Conservation (phyloP, 2,888 invertebrate genomes). For the Hermaeophaga mercurialis region DNA sequence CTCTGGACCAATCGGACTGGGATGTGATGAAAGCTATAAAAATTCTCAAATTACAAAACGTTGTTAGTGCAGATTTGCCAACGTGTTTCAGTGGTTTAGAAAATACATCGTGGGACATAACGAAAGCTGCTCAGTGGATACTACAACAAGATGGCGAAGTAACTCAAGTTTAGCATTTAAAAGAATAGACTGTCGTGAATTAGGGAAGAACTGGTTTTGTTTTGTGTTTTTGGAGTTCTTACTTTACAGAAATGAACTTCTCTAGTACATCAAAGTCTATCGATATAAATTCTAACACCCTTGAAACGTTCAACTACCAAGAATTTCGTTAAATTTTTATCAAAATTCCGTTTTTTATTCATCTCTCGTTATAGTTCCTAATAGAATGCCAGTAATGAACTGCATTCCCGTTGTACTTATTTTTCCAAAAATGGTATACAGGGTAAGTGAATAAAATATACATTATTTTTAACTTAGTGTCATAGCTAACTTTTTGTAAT, state of each 20-base stretch:
- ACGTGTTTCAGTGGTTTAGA: conserved; percentile 63
- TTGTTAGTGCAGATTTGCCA: conserved; percentile 50
- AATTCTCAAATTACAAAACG: conserved; percentile 69
- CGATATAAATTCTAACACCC: neutral
- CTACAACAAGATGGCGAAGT: conserved; percentile 56
- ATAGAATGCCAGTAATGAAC: neutral
- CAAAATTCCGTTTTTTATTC: no score
- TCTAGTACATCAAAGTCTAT: conserved; percentile 1
- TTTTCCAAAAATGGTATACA: neutral
- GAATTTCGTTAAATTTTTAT: no score
- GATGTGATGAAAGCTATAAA: conserved; percentile 90
- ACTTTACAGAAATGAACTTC: neutral
- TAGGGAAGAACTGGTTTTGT: neutral
- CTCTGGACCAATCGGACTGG: conserved; percentile 85
- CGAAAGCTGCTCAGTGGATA: conserved; percentile 69
- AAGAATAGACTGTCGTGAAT: neutral
- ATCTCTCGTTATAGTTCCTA: neutral
- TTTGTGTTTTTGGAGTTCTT: neutral
- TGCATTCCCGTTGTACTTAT: neutral
- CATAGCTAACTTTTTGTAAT: neutral
- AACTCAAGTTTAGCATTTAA: conserved; percentile 46
- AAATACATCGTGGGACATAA: conserved; percentile 69
- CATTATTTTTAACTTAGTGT: neutral
- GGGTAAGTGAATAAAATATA: neutral
- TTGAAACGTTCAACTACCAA: neutral